Evolutionary conservation across 53 echinoderm and acorn worm genomes (phyloP), one percentile per base, ranked within the genome.

Genomic region (Glandiceps talaboti): DNA sequence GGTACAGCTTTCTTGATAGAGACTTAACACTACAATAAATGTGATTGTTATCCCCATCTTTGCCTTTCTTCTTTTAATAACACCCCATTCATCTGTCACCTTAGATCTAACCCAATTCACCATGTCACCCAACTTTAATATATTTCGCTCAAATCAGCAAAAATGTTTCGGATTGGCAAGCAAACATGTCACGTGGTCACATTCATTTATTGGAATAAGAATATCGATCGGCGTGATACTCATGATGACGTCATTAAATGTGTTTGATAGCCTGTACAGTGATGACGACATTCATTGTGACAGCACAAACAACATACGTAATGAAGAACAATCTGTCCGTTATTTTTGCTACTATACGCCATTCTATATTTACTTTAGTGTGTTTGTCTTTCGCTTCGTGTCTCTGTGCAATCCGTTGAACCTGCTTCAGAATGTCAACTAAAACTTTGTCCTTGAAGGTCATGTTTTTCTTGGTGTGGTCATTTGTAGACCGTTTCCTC

Each of bases 271-370:
- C 87, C 76, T 97, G 99, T 76, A 93, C 77, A 30, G 89, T 87
- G 82, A 97, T 93, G 33, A 93, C 82, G 14, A 84, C 77, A 76
- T 97, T 92, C 91, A 97, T 91, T 27, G 87, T 85, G 29, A 97
- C 79, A 20, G 92, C 93, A 33, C 99, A 97, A 30, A 91, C 77
- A 30, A 99, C 73, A 83, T 99, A 99, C 30, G 91, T 85, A 30
- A 90, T 86, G 72, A 99, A 79, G 83, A 99, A 99, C 86, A 99
- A 94, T 0, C 99, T 87, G 77, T 99, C 99, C 73, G 92, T 90
- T 25, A 99, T 92, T 76, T 89, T 94, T 26, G 99, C 99, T 20
- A 96, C 92, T 32, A 83, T 85, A 77, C 92, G 97, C 97, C 97
- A 96, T 74, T 96, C 97, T 1, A 87, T 86, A 33, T 83, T 91